Evolutionary conservation across 2,113 vertebrate genomes (phyloP), one percentile per base, ranked within the genome.

Genomic region (Grammomys dolichurus): DNA sequence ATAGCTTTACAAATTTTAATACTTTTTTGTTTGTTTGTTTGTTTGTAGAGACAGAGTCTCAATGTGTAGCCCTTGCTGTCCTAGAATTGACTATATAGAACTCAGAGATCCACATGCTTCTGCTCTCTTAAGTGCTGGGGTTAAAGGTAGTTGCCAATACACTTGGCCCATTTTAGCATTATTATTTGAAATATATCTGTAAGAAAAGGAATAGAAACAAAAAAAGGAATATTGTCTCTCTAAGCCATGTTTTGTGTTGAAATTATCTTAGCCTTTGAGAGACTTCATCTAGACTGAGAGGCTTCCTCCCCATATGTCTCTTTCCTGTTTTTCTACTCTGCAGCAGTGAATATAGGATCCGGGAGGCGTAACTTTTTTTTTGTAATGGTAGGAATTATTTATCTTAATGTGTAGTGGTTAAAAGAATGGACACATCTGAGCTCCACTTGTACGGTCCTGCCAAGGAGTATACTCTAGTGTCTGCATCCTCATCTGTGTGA

Each of bases 311-410:
- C 63, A 33, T 33, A 33, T 33, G 17, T 46, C 26, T 67, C 40
- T 48, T 67, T 67, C 43, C 60, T 46, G 82, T 31, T 65, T 85
- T 63, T 67, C 60, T 86, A 67, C 63, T 48, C 63, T 67, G 31
- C 43, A 69, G 9, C 46, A 90, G 33, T 73, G 93, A 90, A 33
- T 77, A 73, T 60, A 96, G 82, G 22, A 78, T 94, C 56, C 43
- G 19, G 91, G 43, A 78, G 72, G 88, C 3, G 88, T 73, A 90
- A 78, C 46, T 95, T 40, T 40, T 40, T 40, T 40, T 96, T 75
- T 82, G 56, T 87, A 84, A 85, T 82, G 46, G 16, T 82, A 60
- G 54, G 28, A 48, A 69, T 97, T 90, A 89, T 11, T 8, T 82
- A 58, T 85, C 54, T 88, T 65, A 85, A 92, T 54, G 8, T 89